Evolutionary conservation across 1,140 invertebrate genomes (phyloP).

Genomic region (Drosophila subpulchrella): DNA sequence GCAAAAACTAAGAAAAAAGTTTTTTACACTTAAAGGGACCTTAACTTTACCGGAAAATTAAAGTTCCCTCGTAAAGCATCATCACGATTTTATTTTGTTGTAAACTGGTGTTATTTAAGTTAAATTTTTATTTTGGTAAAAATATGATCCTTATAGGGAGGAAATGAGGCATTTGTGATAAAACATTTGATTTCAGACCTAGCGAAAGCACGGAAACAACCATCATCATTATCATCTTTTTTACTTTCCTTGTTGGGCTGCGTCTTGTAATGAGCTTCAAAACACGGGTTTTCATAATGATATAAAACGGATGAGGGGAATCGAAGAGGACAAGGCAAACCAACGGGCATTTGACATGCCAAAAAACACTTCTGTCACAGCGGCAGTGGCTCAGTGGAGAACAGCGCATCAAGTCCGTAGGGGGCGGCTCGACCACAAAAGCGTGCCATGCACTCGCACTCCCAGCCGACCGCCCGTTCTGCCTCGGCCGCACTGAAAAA

Average conservation of each 20-base stretch:
- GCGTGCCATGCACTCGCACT: conserved; percentile 37
- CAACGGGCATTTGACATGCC: conserved; percentile 80
- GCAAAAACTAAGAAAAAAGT: too few relatives aligned
- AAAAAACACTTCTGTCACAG: conserved; percentile 82
- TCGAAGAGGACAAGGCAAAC: conserved; percentile 12
- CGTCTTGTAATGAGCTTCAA: conserved; percentile 74
- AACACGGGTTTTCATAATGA: conserved; percentile 80
- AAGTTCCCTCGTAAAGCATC: too few relatives aligned
- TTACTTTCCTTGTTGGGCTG: conserved; percentile 3
- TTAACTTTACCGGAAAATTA: too few relatives aligned
- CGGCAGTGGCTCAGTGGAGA: conserved; percentile 46
- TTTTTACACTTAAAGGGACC: too few relatives aligned
- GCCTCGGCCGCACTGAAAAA: conserved; percentile 4
- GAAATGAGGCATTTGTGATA: too few relatives aligned
- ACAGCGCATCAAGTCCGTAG: conserved; percentile 30
- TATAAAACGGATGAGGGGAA: conserved; percentile 55
- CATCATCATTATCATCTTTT: background rate
- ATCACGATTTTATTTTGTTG: too few relatives aligned
- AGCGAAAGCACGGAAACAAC: too few relatives aligned
- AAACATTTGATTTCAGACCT: too few relatives aligned
- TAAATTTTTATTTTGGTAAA: too few relatives aligned
- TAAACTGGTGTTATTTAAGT: too few relatives aligned
- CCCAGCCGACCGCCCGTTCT: background rate
- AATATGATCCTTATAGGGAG: too few relatives aligned
- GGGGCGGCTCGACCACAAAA: conserved; percentile 37